Evolutionary conservation across 1,140 invertebrate genomes (phyloP).

Genomic region (Pectinophora gossypiella): DNA sequence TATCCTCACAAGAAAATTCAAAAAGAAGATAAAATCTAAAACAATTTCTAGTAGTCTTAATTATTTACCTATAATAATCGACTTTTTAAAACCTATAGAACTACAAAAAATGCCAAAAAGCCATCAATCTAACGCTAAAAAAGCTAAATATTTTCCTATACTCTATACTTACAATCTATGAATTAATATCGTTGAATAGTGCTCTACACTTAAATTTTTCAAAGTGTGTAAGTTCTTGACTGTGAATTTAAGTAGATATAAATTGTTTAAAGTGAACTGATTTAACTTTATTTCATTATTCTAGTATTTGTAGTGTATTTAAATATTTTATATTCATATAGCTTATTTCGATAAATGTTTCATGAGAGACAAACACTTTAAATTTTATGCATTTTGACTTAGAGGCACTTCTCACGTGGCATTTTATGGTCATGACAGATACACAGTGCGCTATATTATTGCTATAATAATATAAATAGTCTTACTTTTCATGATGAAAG

Average conservation of each 20-base stretch:
- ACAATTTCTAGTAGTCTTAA: constrained; percentile 14
- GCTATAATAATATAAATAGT: constrained; percentile 26
- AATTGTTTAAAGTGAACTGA: constrained; percentile 17
- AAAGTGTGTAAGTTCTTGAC: constrained; percentile 26
- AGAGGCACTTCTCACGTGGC: constrained; percentile 65
- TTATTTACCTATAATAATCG: constrained; percentile 41
- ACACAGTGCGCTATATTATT: constrained; percentile 50
- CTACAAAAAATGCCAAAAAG: constrained; percentile 63
- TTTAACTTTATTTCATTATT: constrained; percentile 25
- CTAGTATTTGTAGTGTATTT: constrained; percentile 14
- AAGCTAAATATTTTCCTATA: constrained; percentile 50
- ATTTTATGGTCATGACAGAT: constrained; percentile 25
- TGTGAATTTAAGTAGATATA: constrained; percentile 22
- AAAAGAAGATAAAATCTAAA: constrained; percentile 44
- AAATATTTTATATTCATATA: constrained; percentile 26
- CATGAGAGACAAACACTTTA: constrained; percentile 22
- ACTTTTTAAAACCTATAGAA: constrained; percentile 48
- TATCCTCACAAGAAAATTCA: constrained; percentile 42
- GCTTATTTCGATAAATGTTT: constrained; percentile 15
- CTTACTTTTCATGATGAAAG: constrained; percentile 30
- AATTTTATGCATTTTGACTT: constrained; percentile 38
- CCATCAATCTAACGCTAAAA: constrained; percentile 57
- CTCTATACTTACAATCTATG: constrained; percentile 38
- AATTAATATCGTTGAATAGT: constrained; percentile 54
- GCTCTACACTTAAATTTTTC: constrained; percentile 44